Conservation (phyloP, 2,113 vertebrate species). For the Silurus asotus region DNA sequence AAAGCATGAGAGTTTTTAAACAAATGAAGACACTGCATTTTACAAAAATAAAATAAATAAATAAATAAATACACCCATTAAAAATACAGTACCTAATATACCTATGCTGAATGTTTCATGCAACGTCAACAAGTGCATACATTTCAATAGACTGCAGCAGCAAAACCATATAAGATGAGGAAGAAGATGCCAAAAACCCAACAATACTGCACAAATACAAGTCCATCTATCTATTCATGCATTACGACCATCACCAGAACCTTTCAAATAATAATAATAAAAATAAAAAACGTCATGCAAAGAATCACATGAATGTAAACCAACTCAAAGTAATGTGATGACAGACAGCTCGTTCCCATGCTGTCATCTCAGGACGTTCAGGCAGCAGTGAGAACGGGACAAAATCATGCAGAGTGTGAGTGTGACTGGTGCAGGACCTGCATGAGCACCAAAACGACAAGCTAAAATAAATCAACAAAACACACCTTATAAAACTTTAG, state of each 20-base stretch:
- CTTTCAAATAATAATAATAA: background rate
- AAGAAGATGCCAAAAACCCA: background rate
- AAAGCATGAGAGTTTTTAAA: slow-evolving; percentile 6
- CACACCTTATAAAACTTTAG: background rate
- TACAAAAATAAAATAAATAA: background rate
- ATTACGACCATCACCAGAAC: slow-evolving; percentile 13
- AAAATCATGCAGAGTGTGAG: slow-evolving; percentile 60
- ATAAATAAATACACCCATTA: background rate
- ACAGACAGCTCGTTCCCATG: slow-evolving; percentile 5
- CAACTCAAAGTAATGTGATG: background rate
- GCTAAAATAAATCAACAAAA: slow-evolving; percentile 36
- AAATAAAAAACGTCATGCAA: background rate
- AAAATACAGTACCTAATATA: background rate
- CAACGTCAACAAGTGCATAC: background rate
- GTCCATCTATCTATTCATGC: background rate
- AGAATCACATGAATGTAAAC: slow-evolving; percentile 9
- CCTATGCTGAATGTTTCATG: background rate
- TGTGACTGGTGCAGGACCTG: slow-evolving; percentile 22
- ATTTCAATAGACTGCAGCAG: background rate
- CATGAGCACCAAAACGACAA: slow-evolving; percentile 5
- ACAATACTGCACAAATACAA: background rate
- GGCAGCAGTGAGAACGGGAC: slow-evolving; percentile 34
- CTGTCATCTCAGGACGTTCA: slow-evolving; percentile 3
- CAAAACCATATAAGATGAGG: background rate
- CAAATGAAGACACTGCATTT: background rate